phyloP scores from a whole-genome alignment of 1,140 invertebrate species.

The Leucophenga varia region DNA sequence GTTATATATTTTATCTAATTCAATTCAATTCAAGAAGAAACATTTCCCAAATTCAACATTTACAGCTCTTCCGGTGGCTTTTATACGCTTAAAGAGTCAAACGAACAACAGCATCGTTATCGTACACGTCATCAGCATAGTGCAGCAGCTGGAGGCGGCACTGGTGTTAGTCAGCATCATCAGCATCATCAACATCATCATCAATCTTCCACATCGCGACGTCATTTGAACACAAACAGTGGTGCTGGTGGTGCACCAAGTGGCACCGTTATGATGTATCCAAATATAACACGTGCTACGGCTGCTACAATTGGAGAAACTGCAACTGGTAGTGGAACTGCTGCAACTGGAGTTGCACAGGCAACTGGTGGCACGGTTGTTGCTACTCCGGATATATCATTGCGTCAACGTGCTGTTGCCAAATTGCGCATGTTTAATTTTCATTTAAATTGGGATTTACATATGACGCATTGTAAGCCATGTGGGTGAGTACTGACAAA shows the following conservation, averaged over 20 bases:
- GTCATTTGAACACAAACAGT: no score
- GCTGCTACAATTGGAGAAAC: not conserved
- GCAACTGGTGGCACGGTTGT: slow-evolving; percentile 4
- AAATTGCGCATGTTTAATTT: slow-evolving; percentile 56
- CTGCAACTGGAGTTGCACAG: not conserved
- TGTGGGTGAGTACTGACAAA: slow-evolving; percentile 55
- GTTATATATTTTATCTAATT: not conserved
- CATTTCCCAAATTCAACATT: slow-evolving; percentile 7
- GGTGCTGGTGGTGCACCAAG: slow-evolving; percentile 49
- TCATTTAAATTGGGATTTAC: slow-evolving; percentile 55
- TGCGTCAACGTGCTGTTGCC: slow-evolving; percentile 53
- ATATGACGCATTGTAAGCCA: slow-evolving; percentile 56
- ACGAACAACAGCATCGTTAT: not conserved
- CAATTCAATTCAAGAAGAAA: not conserved
- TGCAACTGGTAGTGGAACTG: slow-evolving; percentile 1
- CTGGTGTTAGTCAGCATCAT: slow-evolving; percentile 15
- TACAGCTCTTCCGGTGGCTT: slow-evolving; percentile 49
- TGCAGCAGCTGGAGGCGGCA: no score
- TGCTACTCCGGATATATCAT: slow-evolving; percentile 41
- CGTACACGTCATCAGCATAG: no score
- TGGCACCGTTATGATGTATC: slow-evolving; percentile 54
- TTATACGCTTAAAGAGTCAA: slow-evolving; percentile 42
- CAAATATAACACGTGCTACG: slow-evolving; percentile 31
- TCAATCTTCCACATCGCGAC: slow-evolving; percentile 23
- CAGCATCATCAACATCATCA: slow-evolving; percentile 36